A percentile compares a stretch with the other conserved stretches of the same genome.
Conservation (phyloP, 2,797 vertebrate genomes). For the Sitta carolinensis region DNA sequence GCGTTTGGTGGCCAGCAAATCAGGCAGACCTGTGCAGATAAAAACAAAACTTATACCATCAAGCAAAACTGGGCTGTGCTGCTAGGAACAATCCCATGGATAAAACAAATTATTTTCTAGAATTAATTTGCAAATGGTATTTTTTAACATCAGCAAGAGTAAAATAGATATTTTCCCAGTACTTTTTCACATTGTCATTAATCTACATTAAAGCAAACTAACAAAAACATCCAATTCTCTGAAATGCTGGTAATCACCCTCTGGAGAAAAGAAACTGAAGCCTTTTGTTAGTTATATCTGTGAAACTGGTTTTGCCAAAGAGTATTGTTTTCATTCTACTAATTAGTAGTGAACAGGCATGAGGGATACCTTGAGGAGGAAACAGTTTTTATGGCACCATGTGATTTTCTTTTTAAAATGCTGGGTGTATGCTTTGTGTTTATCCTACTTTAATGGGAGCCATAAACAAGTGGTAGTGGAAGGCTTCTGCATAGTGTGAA, state of each 20-base stretch:
- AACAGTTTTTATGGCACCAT: neutral
- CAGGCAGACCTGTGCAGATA: neutral
- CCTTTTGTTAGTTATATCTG: neutral
- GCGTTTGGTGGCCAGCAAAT: neutral
- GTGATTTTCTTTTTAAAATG: neutral
- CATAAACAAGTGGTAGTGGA: neutral
- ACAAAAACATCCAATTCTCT: neutral
- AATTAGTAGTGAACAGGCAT: neutral
- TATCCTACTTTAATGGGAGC: neutral
- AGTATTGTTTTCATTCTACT: neutral
- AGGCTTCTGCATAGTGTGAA: neutral
- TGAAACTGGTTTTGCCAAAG: neutral
- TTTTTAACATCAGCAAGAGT: neutral
- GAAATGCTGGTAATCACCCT: neutral
- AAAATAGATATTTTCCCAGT: neutral
- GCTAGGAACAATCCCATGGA: neutral
- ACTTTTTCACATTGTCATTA: neutral
- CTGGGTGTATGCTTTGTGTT: neutral
- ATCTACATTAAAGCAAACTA: neutral
- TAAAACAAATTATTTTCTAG: neutral
- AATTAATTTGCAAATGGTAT: accelerated
- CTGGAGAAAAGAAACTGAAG: neutral
- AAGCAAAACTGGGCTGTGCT: neutral
- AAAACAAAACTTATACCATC: neutral
- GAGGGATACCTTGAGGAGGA: neutral